Conservation (phyloP, 2,797 vertebrate species). For the Eulemur mongoz region DNA sequence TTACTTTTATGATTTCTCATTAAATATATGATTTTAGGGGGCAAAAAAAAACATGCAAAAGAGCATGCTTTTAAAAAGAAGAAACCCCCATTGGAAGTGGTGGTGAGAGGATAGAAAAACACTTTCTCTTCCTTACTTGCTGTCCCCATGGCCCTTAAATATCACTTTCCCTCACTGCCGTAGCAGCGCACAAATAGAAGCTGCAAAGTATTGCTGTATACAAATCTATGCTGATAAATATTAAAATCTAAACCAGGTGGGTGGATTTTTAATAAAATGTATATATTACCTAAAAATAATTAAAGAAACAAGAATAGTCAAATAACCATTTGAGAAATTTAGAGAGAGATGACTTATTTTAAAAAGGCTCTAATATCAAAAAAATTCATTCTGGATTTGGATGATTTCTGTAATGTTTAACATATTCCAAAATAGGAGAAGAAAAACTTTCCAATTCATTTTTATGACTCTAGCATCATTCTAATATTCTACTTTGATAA, state of each 20-base stretch:
- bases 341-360: not conserved
- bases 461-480: not conserved
- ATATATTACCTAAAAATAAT: not conserved
- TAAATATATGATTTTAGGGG: not conserved
- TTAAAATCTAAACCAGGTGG: not conserved
- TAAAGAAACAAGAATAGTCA: not conserved
- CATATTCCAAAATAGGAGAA: not conserved
- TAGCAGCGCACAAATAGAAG: not conserved
- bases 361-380: not conserved
- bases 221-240: not conserved
- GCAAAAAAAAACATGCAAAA: not conserved
- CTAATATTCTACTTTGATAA: not conserved
- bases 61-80: not conserved
- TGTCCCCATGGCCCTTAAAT: not conserved
- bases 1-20: slow-evolving; percentile 11
- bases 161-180: not conserved
- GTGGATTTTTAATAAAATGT: not conserved
- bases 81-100: not conserved
- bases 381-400: not conserved
- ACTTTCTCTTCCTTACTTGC: not conserved
- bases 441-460: not conserved
- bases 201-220: not conserved
- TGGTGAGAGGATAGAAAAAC: not conserved
- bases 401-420: not conserved
- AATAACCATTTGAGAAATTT: not conserved